Percentiles rank a stretch among this genome's conserved stretches.
These are phyloP conservation scores for Thunnus maccoyii DNA, from an alignment of 2,113 vertebrate genomes.

Conservation along the genomic window DNA sequence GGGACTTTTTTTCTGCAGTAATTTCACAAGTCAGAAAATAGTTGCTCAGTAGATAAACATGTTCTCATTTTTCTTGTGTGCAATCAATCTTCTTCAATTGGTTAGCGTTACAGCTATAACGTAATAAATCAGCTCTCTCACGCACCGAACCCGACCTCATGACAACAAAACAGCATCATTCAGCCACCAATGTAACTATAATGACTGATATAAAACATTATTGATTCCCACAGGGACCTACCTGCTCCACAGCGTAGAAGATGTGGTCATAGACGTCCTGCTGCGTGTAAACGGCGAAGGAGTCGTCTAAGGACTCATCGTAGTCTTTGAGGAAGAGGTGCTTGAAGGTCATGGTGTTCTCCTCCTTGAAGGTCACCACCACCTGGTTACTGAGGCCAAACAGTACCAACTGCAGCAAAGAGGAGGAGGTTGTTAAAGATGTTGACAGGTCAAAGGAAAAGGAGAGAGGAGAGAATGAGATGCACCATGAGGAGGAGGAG, in stretches of 20 bases:
- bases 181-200: too few relatives aligned
- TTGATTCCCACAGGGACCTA: constrained; percentile 21
- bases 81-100: too few relatives aligned
- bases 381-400: constrained; percentile 98
- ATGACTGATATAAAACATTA: too few relatives aligned
- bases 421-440: not conserved
- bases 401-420: constrained; percentile 88
- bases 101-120: too few relatives aligned
- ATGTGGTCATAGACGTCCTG: constrained; percentile 89
- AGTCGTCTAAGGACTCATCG: constrained; percentile 81
- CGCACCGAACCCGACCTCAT: too few relatives aligned
- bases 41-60: too few relatives aligned
- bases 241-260: constrained; percentile 88
- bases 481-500: not conserved
- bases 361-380: constrained; percentile 95
- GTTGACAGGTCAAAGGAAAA: not conserved
- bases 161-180: too few relatives aligned
- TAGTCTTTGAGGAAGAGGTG: constrained; percentile 95
- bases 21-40: too few relatives aligned
- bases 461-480: not conserved
- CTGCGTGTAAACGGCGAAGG: constrained; percentile 89
- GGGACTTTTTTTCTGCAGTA: too few relatives aligned
- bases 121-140: too few relatives aligned
- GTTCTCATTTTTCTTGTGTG: too few relatives aligned
- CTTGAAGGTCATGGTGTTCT: constrained; percentile 94